phyloP scores from a whole-genome alignment of 2,113 vertebrate genomes.

The Sciurus niger region DNA sequence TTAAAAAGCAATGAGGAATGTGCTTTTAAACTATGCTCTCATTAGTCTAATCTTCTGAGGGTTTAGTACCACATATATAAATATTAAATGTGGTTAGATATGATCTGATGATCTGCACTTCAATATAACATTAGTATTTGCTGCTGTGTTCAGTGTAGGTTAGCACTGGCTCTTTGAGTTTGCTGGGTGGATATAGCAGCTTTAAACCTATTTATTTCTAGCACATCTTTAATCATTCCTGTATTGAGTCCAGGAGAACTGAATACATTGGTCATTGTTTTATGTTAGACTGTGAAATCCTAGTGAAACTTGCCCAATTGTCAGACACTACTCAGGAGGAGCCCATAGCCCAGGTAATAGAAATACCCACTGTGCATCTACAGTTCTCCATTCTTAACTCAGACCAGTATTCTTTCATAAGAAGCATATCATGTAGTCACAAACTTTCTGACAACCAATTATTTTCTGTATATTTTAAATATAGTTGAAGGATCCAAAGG shows the following conservation, averaged over 20 bases:
- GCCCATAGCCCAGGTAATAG: neutral
- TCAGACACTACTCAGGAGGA: slow-evolving; percentile 9
- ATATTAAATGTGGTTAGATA: slow-evolving; percentile 27
- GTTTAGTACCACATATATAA: slow-evolving; percentile 20
- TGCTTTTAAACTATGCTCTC: slow-evolving; percentile 73
- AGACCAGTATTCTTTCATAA: slow-evolving; percentile 34
- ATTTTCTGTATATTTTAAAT: slow-evolving; percentile 61
- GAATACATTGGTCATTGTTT: slow-evolving; percentile 25
- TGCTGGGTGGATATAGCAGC: neutral
- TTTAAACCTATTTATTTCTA: slow-evolving; percentile 40
- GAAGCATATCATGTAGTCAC: slow-evolving; percentile 31
- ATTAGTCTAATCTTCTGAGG: slow-evolving; percentile 43
- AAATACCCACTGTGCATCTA: neutral
- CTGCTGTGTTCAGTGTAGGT: neutral
- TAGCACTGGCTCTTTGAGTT: slow-evolving; percentile 45
- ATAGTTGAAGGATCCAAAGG: slow-evolving; percentile 54
- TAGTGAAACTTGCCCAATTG: neutral
- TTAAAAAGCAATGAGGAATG: slow-evolving; percentile 72
- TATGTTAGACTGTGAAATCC: slow-evolving; percentile 34
- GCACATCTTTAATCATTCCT: slow-evolving; percentile 34
- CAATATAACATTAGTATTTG: slow-evolving; percentile 31
- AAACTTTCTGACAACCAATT: slow-evolving; percentile 62
- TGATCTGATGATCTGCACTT: slow-evolving; percentile 4
- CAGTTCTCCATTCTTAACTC: slow-evolving; percentile 34
- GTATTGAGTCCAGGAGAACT: slow-evolving; percentile 56